Percentiles rank a stretch among this genome's conserved stretches.
Evolutionary conservation across 2,888 invertebrate species (phyloP).

Genomic region (Cephus pygmeus): DNA sequence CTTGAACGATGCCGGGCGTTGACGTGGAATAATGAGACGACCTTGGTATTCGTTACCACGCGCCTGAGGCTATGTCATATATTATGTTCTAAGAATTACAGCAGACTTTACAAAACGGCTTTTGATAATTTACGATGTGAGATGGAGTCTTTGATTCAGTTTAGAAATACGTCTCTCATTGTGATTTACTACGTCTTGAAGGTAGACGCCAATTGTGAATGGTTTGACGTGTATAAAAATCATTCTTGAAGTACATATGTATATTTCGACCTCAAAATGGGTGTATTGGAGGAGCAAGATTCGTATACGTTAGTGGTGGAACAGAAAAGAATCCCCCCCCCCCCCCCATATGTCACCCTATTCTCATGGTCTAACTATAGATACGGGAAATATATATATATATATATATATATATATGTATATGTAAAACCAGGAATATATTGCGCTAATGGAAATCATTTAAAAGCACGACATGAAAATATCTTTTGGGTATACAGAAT

Average conservation of each 20-base stretch:
- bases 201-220: neutral
- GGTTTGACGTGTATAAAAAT: neutral
- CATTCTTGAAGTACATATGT: neutral
- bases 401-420: too few relatives aligned
- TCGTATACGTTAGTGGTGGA: neutral
- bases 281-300: neutral
- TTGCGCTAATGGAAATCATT: too few relatives aligned
- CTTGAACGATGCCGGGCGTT: neutral
- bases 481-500: neutral
- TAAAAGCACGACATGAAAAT: neutral
- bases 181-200: neutral
- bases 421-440: too few relatives aligned
- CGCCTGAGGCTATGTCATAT: neutral
- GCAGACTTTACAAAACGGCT: neutral
- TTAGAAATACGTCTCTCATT: neutral
- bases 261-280: neutral
- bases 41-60: neutral
- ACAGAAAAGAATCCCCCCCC: neutral
- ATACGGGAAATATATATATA: too few relatives aligned
- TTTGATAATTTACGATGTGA: neutral
- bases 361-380: too few relatives aligned
- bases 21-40: neutral
- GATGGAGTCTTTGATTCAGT: neutral
- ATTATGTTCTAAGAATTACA: neutral
- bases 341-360: too few relatives aligned